Evolutionary conservation across 2,888 invertebrate genomes (phyloP), one percentile per base, ranked within the genome.

Genomic region (Fissipunctia ypsillon): DNA sequence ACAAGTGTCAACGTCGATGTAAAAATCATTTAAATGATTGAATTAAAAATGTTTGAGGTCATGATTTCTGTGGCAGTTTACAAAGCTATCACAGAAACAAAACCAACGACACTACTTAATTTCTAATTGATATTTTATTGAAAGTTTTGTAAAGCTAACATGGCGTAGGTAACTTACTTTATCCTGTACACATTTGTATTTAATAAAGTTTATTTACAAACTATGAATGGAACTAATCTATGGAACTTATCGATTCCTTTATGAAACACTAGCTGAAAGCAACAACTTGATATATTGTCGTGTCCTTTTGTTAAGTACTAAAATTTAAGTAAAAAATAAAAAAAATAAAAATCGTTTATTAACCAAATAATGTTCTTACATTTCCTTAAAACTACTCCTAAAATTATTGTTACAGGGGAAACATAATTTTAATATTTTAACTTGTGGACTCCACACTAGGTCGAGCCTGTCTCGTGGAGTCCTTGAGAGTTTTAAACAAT

Each of bases 1-100:
- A 48, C 31, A 41, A 35, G 31, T 80, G 74, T 66, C 45, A 67
- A 80, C 50, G 63, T 59, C 25, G n/a, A 80, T 41, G 59, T 52
- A 64, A 45, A 7, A 28, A 28, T 43, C 28, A 52, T 79, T 72
- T 31, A 48, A 65, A 77, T 54, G 31, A 43, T 73, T 65, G n/a
- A 52, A 78, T 60, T 60, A 76, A 48, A 14, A 52, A 31, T 54
- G 10, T 43, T 68, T 50, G 28, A 38, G 56, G 56, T 57, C 48
- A 57, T 7, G 68, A 28, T 45, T 76, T 12, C 3, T 1, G 19
- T 50, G 50, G n/a, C 12, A 31, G 31, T 50, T 10, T n/a, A 10
- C 2, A 22, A 63, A 28, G 3, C 22, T 63, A 28, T 43, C 7
- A 28, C 14, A 28, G 7, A 43, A 63, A 63, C 14, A 63, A 22